A percentile compares a stretch with the other conserved stretches of the same genome.
Conservation (phyloP, 2,888 invertebrate species). For the Lasioglossum malachurum region DNA sequence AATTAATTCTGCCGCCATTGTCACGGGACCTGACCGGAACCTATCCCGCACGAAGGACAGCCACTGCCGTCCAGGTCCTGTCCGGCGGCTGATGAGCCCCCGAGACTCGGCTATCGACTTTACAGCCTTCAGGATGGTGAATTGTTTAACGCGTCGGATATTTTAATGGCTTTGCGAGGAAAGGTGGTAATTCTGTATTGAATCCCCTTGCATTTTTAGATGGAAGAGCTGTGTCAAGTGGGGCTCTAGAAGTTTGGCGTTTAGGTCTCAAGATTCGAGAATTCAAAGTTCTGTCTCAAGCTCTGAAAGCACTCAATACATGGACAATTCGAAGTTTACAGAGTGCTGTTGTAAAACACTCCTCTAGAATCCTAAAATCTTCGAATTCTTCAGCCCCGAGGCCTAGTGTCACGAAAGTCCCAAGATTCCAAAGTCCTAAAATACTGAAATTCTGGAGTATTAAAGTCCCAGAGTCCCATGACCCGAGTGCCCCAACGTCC, state of each 20-base stretch:
- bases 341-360: background rate
- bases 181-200: background rate
- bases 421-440: background rate
- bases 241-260: no score
- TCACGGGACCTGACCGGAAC: conserved; percentile 16
- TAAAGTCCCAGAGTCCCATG: background rate
- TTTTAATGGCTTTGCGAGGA: background rate
- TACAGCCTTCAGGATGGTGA: background rate
- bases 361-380: background rate
- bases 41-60: background rate
- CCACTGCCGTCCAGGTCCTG: background rate
- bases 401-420: no score
- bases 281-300: no score
- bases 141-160: background rate
- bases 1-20: conserved; percentile 38
- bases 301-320: no score
- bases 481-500: no score
- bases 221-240: background rate
- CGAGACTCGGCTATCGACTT: conserved; percentile 35
- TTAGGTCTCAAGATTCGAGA: no score
- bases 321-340: no score
- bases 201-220: background rate
- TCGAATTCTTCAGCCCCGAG: no score
- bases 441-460: background rate
- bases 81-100: no score